Conservation (phyloP, 2,797 vertebrate genomes). For the Pseudomugil gertrudae region DNA sequence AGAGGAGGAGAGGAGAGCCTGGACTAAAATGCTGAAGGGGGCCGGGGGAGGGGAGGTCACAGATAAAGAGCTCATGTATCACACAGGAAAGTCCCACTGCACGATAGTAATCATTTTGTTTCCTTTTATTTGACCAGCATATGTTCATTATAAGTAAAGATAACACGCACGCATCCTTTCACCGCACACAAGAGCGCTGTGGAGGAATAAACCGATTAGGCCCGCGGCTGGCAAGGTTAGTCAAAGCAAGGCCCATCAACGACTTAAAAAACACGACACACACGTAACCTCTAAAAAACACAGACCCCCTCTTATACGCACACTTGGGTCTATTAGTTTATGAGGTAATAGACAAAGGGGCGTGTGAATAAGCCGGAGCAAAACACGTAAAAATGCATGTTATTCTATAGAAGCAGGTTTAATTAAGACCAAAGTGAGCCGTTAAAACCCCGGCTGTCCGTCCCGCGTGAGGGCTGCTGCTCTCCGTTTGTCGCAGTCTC, state of each 20-base stretch:
- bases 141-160: slow-evolving; percentile 8
- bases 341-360: background rate
- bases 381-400: background rate
- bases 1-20: background rate
- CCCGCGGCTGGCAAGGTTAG: slow-evolving; percentile 73
- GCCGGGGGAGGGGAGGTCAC: slow-evolving; percentile 51
- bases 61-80: slow-evolving; percentile 32
- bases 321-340: background rate
- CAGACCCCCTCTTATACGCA: background rate
- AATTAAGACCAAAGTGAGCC: slow-evolving; percentile 2
- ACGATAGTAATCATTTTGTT: no score
- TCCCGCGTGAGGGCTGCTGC: slow-evolving; percentile 19
- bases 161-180: background rate
- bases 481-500: slow-evolving; percentile 77
- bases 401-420: background rate
- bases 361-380: background rate
- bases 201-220: slow-evolving; percentile 76
- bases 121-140: no score
- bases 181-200: slow-evolving; percentile 32
- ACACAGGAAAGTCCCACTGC: slow-evolving; percentile 2
- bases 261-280: slow-evolving; percentile 33
- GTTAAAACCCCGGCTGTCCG: background rate
- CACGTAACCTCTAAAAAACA: slow-evolving; percentile 27
- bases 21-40: background rate
- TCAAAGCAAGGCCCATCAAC: slow-evolving; percentile 55